Base-by-base conservation (phyloP, 2,113 vertebrate species). In the Hiodon alosoides region DNA sequence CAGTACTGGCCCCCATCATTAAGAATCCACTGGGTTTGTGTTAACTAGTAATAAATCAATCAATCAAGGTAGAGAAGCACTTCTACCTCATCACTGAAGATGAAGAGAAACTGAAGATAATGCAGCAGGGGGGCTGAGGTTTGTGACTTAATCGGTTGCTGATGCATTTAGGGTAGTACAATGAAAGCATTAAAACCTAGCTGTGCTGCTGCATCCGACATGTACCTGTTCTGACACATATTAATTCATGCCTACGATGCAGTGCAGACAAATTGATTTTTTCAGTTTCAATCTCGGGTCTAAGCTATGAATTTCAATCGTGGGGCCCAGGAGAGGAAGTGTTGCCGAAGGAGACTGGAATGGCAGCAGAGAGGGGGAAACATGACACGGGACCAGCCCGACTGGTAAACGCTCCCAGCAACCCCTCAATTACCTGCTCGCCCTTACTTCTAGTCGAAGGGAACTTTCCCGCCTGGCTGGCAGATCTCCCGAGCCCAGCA, bases 351-450 rank as follows among this genome's bases (percentile, higher is more conserved):
- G 55, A 59, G 2, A 68, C 10, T 7, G 51, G 51, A 5, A 10
- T 58, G 53, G 59, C 55, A 79, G 76, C 78, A 77, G 81, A 77
- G 80, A 83, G 80, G 76, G 74, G 79, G 73, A 76, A 82, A 67
- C 65, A 72, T 80, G 84, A 89, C 81, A 89, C 86, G 76, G 79
- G 85, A 89, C 83, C 81, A 57, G 82, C 60, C 78, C 75, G 76
- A 76, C 66, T 10, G 73, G 77, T 86, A 84, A 84, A 84, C 72
- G 64, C 80, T 85, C 72, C 70, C 64, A 80, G 78, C 62, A 78
- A 47, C 47, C 11, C 68, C 62, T 67, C 66, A 72, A 74, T 78
- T 83, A 75, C 78, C 17, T 75, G 77, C 54, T 79, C 47, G 53
- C 61, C 75, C 73, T 55, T 69, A 51, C 64, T 55, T 67, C 48